Conservation (phyloP, 2,888 invertebrate species). For the Gasteruption jaculator region DNA sequence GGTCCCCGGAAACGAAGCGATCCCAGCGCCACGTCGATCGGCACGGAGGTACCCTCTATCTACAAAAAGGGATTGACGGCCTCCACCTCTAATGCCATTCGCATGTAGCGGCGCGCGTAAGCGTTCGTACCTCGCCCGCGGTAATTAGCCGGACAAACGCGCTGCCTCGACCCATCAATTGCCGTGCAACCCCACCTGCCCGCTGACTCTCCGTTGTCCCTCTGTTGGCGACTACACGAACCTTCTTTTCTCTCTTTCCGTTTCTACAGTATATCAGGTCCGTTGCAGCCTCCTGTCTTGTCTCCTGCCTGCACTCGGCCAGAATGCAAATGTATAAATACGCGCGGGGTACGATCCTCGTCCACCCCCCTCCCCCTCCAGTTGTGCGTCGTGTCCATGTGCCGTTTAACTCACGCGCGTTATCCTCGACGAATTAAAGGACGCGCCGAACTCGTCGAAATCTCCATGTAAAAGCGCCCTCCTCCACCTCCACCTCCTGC, state of each 20-base stretch:
- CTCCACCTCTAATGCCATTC: slow-evolving; percentile 51
- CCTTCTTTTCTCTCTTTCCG: no score
- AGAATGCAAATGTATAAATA: slow-evolving; percentile 42
- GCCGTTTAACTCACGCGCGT: no score
- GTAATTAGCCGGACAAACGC: slow-evolving; percentile 53
- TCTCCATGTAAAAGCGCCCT: slow-evolving; percentile 18
- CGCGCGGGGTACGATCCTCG: no score
- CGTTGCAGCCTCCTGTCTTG: slow-evolving; percentile 43
- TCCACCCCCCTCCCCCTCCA: no score
- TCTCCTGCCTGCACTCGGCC: slow-evolving; percentile 38
- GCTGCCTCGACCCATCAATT: slow-evolving; percentile 51
- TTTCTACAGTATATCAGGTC: not conserved
- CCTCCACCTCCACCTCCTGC: slow-evolving; percentile 9
- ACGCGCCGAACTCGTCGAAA: slow-evolving; percentile 35
- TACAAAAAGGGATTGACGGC: slow-evolving; percentile 43
- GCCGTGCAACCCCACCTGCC: slow-evolving; percentile 26
- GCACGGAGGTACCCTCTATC: slow-evolving; percentile 18
- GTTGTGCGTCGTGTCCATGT: not conserved
- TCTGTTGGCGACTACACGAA: slow-evolving; percentile 1
- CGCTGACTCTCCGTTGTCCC: slow-evolving; percentile 7
- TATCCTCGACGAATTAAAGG: slow-evolving; percentile 42
- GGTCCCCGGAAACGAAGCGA: slow-evolving; percentile 9
- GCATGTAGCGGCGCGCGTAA: slow-evolving; percentile 50
- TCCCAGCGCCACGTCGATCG: slow-evolving; percentile 12
- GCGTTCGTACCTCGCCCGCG: slow-evolving; percentile 51